Conservation (phyloP, 1,140 invertebrate genomes). For the Goniozus legneri region DNA sequence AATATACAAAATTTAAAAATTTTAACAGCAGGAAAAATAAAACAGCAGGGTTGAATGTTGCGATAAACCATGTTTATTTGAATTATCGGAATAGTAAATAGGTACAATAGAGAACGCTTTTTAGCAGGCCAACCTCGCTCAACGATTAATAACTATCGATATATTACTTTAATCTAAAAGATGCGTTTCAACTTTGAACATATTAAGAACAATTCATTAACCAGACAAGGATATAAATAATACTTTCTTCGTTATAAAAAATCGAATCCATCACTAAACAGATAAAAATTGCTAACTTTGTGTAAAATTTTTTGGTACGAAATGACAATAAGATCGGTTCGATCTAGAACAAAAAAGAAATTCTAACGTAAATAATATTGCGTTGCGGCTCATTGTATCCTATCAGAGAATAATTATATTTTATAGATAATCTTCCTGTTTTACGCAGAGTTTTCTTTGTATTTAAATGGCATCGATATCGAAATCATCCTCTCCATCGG, state of each 20-base stretch:
- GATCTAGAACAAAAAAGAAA: slow-evolving; percentile 32
- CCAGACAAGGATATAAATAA: slow-evolving; percentile 18
- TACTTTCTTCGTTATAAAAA: slow-evolving; percentile 18
- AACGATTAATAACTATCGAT: slow-evolving; percentile 22
- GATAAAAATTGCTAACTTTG: slow-evolving; percentile 35
- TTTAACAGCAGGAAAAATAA: too few species aligned
- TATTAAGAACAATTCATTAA: slow-evolving; percentile 17
- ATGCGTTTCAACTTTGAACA: slow-evolving; percentile 17
- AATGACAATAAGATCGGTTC: slow-evolving; percentile 20
- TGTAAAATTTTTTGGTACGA: slow-evolving; percentile 33
- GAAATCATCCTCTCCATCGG: slow-evolving; percentile 76
- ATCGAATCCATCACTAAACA: slow-evolving; percentile 33
- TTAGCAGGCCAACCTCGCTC: slow-evolving; percentile 33
- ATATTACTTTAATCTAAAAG: slow-evolving; percentile 16
- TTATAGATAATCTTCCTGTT: slow-evolving; percentile 13
- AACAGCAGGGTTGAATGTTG: too few species aligned
- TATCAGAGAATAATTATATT: slow-evolving; percentile 19
- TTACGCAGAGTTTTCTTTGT: slow-evolving; percentile 15
- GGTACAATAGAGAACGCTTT: slow-evolving; percentile 45
- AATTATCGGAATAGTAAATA: slow-evolving; percentile 39
- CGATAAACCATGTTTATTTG: slow-evolving; percentile 46
- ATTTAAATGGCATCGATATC: slow-evolving; percentile 91
- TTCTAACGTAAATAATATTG: slow-evolving; percentile 29
- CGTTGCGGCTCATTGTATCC: slow-evolving; percentile 20
- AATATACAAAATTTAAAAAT: too few species aligned